Percentiles rank a stretch among this genome's conserved stretches.
phyloP scores from a whole-genome alignment of 2,888 invertebrate genomes.

The Netelia virgata region DNA sequence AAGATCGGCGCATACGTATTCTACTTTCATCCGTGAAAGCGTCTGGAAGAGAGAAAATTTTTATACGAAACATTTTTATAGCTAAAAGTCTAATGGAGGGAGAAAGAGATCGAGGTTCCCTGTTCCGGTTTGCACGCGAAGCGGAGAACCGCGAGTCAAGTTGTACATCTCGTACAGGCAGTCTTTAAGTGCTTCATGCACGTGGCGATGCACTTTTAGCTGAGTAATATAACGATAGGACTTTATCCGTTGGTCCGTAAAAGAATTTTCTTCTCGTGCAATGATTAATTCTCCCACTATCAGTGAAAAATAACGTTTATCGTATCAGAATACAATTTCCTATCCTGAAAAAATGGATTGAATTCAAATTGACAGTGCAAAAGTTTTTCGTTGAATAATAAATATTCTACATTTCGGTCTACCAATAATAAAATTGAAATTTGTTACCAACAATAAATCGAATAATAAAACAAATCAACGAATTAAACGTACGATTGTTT shows the following conservation, averaged over 20 bases:
- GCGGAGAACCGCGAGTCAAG: neutral
- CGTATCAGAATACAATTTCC: too few relatives aligned
- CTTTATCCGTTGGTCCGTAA: neutral
- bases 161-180: constrained; percentile 14
- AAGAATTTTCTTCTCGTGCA: neutral
- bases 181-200: constrained; percentile 1
- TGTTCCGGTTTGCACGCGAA: neutral
- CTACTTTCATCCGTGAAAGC: constrained; percentile 60
- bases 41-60: constrained; percentile 52
- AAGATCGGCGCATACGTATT: neutral
- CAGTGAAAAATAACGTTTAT: neutral
- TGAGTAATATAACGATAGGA: constrained; percentile 8
- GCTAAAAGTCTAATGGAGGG: constrained; percentile 24
- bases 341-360: too few relatives aligned
- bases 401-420: too few relatives aligned
- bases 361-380: too few relatives aligned
- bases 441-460: neutral
- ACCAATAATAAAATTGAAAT: too few relatives aligned
- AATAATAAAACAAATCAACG: neutral
- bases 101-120: constrained; percentile 27
- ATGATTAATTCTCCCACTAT: neutral
- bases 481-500: neutral
- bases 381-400: too few relatives aligned
- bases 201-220: constrained; percentile 12
- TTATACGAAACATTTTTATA: constrained; percentile 19